phyloP scores from a whole-genome alignment of 2,113 vertebrate genomes.

The Pleuronectes platessa region DNA sequence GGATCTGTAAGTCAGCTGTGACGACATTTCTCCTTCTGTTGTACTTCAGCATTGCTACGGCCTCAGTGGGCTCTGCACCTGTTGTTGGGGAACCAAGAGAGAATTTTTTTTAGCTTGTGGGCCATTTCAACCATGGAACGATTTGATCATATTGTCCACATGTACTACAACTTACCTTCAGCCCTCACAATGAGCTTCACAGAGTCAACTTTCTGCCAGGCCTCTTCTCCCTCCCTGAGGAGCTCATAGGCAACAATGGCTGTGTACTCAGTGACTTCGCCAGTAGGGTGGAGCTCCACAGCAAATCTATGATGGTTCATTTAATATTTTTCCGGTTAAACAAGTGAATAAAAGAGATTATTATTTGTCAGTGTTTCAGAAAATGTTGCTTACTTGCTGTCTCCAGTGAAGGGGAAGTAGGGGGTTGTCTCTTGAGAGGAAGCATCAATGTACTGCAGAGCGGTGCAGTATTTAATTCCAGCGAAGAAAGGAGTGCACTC shows the following conservation, averaged over 20 bases:
- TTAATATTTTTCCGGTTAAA: background rate
- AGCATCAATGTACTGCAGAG: constrained; percentile 81
- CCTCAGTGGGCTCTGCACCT: constrained; percentile 85
- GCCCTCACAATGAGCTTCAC: constrained; percentile 84
- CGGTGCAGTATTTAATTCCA: constrained; percentile 87
- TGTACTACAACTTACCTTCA: constrained; percentile 83
- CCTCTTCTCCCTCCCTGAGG: constrained; percentile 75
- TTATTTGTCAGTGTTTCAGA: background rate
- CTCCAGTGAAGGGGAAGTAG: constrained; percentile 88
- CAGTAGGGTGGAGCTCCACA: constrained; percentile 87
- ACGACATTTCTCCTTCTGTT: constrained; percentile 84
- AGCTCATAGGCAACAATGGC: constrained; percentile 83
- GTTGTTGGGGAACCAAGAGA: constrained; percentile 7
- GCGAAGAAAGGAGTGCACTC: constrained; percentile 85
- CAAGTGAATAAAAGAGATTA: background rate
- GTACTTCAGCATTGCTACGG: constrained; percentile 82
- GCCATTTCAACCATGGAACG: background rate
- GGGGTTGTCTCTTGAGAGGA: constrained; percentile 81
- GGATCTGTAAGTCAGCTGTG: constrained; percentile 87
- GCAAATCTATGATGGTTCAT: constrained; percentile 79
- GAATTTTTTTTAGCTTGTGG: background rate
- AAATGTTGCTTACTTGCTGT: constrained; percentile 84
- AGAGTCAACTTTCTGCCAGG: constrained; percentile 80
- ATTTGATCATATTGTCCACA: background rate
- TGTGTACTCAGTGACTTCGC: constrained; percentile 87